Percentiles rank a stretch among this genome's conserved stretches.
phyloP scores from a whole-genome alignment of 2,797 vertebrate species.

The Rhadinocentrus ornatus region DNA sequence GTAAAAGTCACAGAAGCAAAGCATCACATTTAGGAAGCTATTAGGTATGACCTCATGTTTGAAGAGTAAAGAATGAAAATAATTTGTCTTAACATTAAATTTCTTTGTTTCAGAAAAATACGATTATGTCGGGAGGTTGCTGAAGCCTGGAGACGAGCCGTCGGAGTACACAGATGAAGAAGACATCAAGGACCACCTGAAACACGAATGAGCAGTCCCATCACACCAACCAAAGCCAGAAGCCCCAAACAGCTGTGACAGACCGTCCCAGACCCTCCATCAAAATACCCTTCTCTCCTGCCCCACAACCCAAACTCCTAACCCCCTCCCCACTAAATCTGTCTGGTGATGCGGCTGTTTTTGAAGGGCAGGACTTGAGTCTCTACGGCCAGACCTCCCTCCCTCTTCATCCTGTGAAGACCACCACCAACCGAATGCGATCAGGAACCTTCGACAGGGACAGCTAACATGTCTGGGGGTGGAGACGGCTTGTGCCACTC shows the following conservation, averaged over 20 bases:
- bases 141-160: constrained; percentile 98
- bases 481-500: constrained; percentile 75
- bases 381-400: constrained; percentile 42
- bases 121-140: constrained; percentile 95
- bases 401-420: constrained; percentile 66
- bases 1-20: too few species aligned
- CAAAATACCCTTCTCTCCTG: constrained; percentile 2
- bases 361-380: constrained; percentile 49
- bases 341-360: constrained; percentile 53
- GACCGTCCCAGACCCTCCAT: constrained; percentile 61
- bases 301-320: neutral
- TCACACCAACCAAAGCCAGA: constrained; percentile 89
- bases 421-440: constrained; percentile 40
- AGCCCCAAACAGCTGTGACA: constrained; percentile 89
- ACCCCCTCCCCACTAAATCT: constrained; percentile 30
- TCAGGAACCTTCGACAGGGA: constrained; percentile 46
- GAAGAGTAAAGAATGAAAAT: too few species aligned
- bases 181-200: constrained; percentile 98
- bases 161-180: constrained; percentile 99
- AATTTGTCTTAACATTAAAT: neutral
- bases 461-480: constrained; percentile 67
- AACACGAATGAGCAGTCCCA: constrained; percentile 93
- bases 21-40: too few species aligned
- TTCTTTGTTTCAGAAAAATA: constrained; percentile 90
- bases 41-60: too few species aligned